Evolutionary conservation across 2,797 vertebrate species (phyloP), one percentile per base, ranked within the genome.

Genomic region (Falco peregrinus): DNA sequence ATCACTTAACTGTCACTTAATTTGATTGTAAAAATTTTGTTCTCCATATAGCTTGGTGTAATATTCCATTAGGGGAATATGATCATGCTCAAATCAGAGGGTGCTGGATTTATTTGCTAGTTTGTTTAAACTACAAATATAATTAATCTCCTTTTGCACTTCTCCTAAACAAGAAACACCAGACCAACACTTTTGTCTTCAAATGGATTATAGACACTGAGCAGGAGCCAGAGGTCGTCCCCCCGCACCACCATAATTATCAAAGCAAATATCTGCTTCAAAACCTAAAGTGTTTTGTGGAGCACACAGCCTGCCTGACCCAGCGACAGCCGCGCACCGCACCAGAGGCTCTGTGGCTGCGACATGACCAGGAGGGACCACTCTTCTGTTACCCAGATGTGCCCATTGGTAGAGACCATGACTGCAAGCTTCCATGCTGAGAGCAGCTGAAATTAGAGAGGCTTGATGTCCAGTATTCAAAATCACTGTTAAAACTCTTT

Each of bases 371-470:
- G 77, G 61, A 96, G 96, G 95, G 95, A 96, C 97, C 95, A 97
- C 96, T 97, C 96, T 98, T 98, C 98, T 98, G 97, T 96, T 98
- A 88, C 97, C 97, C 99, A 99, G 98, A 98, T 99, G 98, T 98
- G 98, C 98, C 98, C 98, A 93, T 97, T 98, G 98, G 98, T 98
- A 98, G 97, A 97, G 97, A 98, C 98, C 98, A 97, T 54, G 96
- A 89, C 97, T 96, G 80, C 93, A 69, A 96, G 97, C 98, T 75
- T 98, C 98, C 99, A 99, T 99, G 99, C 99, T 99, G 99, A 97
- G 99, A 98, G 98, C 97, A 98, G 98, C 98, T 99, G 99, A 99
- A 99, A 99, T 98, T 96, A 98, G 99, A 99, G 99, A 99, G 97
- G 98, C 98, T 99, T 99, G 99, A 99, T 99, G 98, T 99, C 98